Evolutionary conservation across 2,797 vertebrate species (phyloP).

Genomic region (Propithecus perrieri): DNA sequence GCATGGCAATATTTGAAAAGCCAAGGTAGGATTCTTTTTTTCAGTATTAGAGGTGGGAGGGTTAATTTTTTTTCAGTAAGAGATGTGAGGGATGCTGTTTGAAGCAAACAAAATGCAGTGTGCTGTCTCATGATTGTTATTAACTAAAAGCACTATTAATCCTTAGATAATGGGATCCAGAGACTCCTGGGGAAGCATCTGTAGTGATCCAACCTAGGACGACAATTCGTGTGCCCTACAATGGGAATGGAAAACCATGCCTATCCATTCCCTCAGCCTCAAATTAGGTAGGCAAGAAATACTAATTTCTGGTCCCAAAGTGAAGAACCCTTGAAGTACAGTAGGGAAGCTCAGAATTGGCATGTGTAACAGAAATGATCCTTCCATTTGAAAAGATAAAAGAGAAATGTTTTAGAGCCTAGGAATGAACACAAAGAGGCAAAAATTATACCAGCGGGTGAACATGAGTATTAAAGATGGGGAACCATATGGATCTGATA

Average conservation of each 20-base stretch:
- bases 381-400: not conserved
- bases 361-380: not conserved
- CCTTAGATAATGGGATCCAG: not conserved
- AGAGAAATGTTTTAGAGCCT: constrained; percentile 24
- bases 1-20: not conserved
- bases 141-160: not conserved
- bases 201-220: not conserved
- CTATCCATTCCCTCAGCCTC: not conserved
- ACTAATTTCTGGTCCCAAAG: not conserved
- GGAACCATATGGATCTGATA: not conserved
- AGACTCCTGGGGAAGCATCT: not conserved
- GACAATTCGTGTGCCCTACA: not conserved
- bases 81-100: not conserved
- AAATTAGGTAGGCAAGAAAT: not conserved
- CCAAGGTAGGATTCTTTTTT: not conserved
- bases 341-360: not conserved
- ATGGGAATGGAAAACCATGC: too few relatives aligned
- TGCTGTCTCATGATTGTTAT: not conserved
- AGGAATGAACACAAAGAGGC: not conserved
- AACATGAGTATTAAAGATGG: not conserved
- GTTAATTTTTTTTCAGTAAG: not conserved
- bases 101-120: not conserved
- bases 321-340: not conserved
- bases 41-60: not conserved
- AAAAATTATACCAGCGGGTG: not conserved